Conservation (phyloP, 2,888 invertebrate species). For the Galeruca laticollis region DNA sequence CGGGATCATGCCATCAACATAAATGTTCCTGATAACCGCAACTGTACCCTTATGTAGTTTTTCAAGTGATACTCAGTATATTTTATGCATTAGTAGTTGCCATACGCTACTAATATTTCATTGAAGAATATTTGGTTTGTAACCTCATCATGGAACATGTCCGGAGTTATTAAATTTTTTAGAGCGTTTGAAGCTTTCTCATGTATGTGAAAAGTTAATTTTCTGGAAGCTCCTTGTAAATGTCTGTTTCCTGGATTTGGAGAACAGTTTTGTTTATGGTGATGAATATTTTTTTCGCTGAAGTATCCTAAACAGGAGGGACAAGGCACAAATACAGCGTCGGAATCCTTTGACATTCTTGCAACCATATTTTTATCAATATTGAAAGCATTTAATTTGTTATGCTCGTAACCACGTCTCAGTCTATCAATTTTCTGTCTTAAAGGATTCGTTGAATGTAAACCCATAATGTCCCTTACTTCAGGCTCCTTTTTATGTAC, state of each 20-base stretch:
- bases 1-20: conserved; percentile 8
- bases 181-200: conserved; percentile 16
- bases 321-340: conserved; percentile 10
- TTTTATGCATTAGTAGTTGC: conserved; percentile 27
- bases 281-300: conserved; percentile 25
- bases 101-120: conserved; percentile 27
- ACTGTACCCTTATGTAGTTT: conserved; percentile 16
- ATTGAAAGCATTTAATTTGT: conserved; percentile 1
- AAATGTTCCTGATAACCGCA: conserved; percentile 17
- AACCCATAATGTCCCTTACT: conserved; percentile 22
- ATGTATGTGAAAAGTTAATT: conserved; percentile 25
- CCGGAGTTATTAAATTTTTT: conserved; percentile 8
- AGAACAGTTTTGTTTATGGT: conserved; percentile 20
- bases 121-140: conserved; percentile 23
- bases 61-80: conserved; percentile 16
- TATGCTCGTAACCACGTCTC: conserved; percentile 15
- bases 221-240: conserved; percentile 24
- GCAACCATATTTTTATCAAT: conserved; percentile 7
- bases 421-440: conserved; percentile 27
- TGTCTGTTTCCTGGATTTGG: neutral
- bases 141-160: conserved; percentile 24
- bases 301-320: conserved; percentile 19
- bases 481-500: conserved; percentile 24
- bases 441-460: conserved; percentile 20
- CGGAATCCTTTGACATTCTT: neutral